Conservation (phyloP, 2,113 vertebrate genomes). For the Myrmophylax atrothorax region DNA sequence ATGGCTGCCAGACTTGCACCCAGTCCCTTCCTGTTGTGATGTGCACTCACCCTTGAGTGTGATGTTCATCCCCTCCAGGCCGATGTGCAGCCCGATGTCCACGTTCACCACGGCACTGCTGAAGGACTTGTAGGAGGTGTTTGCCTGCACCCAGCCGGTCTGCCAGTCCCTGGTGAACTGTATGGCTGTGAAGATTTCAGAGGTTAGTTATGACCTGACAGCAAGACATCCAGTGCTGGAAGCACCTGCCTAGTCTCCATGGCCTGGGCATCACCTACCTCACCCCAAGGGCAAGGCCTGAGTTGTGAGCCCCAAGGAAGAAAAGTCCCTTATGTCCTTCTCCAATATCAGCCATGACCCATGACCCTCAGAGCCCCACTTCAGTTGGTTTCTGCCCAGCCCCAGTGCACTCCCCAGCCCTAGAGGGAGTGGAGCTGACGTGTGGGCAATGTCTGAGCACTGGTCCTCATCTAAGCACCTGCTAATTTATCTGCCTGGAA, state of each 20-base stretch:
- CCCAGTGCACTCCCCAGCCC: accelerated
- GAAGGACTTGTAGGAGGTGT: conserved; percentile 92
- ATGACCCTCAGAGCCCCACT: neutral
- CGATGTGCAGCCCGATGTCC: conserved; percentile 84
- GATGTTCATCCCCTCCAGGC: conserved; percentile 87
- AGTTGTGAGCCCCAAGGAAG: neutral
- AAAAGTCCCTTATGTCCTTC: neutral
- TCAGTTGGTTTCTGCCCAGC: neutral
- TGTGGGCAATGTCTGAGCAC: neutral
- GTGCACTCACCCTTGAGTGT: conserved; percentile 85
- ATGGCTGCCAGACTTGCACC: neutral
- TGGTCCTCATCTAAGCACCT: neutral
- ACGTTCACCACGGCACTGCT: conserved; percentile 75
- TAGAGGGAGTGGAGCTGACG: neutral
- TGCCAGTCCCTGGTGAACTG: conserved; percentile 92
- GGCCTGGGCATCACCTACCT: neutral
- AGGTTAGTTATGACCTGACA: neutral
- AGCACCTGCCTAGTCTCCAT: neutral
- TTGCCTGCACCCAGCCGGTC: conserved; percentile 77
- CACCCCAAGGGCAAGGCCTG: neutral
- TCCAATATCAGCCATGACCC: accelerated
- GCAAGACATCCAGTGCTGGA: neutral
- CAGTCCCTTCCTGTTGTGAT: no score
- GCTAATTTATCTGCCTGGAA: neutral
- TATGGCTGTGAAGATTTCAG: conserved; percentile 70